These are phyloP conservation scores for Sphecodes monilicornis DNA, from an alignment of 2,888 invertebrate genomes.

Conservation along the genomic window DNA sequence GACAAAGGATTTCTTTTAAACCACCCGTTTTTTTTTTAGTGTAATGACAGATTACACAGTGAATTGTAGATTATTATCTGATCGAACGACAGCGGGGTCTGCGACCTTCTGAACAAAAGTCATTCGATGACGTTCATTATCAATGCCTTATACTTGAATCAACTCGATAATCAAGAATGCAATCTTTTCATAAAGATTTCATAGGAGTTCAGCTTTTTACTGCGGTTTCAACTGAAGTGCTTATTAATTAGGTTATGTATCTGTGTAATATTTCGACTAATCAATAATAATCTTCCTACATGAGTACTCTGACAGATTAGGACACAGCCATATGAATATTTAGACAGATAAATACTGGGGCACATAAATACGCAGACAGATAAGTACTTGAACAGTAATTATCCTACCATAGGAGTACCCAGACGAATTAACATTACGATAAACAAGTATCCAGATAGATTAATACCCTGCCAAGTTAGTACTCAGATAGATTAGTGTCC, in stretches of 20 bases:
- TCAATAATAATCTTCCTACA: too few relatives aligned
- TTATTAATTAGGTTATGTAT: not conserved
- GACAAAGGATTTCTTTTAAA: slow-evolving; percentile 12
- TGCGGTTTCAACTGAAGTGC: not conserved
- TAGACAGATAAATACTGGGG: too few relatives aligned
- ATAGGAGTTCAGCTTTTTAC: not conserved
- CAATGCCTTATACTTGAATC: not conserved
- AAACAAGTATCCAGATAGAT: too few relatives aligned
- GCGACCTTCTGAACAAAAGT: not conserved
- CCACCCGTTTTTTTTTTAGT: not conserved
- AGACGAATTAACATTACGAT: too few relatives aligned
- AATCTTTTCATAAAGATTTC: not conserved
- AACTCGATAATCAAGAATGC: not conserved
- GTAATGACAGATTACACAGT: not conserved
- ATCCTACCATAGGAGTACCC: too few relatives aligned
- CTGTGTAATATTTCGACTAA: too few relatives aligned
- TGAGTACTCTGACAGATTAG: too few relatives aligned
- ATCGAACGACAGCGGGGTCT: not conserved
- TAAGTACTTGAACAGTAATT: too few relatives aligned
- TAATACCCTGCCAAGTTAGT: too few relatives aligned
- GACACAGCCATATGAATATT: too few relatives aligned
- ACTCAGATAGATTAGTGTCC: too few relatives aligned
- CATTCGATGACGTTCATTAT: not conserved
- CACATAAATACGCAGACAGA: too few relatives aligned
- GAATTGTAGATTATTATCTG: not conserved